Evolutionary conservation across 2,113 vertebrate species (phyloP).

Genomic region (Austrofundulus limnaeus): DNA sequence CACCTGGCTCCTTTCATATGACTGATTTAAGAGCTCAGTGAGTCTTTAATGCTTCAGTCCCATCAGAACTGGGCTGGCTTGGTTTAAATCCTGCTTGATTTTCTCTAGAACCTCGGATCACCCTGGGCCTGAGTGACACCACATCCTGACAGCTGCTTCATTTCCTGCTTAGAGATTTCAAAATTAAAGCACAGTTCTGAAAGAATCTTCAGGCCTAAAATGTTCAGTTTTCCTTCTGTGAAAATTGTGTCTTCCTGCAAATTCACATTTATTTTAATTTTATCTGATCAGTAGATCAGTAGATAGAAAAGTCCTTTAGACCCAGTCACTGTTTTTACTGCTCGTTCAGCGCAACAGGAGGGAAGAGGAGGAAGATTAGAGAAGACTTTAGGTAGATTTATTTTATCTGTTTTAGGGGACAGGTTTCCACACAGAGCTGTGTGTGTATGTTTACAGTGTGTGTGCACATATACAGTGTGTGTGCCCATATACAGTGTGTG

Average conservation of each 20-base stretch:
- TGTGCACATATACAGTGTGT: too few species aligned
- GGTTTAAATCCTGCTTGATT: constrained; percentile 25
- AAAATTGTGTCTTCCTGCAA: too few species aligned
- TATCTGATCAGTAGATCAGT: too few species aligned
- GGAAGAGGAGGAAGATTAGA: not conserved
- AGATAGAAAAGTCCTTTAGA: too few species aligned
- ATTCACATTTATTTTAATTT: too few species aligned
- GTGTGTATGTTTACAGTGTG: not conserved
- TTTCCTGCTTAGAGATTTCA: not conserved
- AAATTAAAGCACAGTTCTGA: not conserved
- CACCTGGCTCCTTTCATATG: constrained; percentile 5
- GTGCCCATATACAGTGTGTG: too few species aligned
- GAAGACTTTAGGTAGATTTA: not conserved
- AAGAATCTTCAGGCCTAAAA: too few species aligned
- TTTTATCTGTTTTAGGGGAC: not conserved
- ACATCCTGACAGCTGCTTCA: not conserved
- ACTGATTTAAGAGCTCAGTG: constrained; percentile 13
- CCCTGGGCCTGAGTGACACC: constrained; percentile 1
- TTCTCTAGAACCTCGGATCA: constrained; percentile 7
- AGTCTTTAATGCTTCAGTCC: not conserved
- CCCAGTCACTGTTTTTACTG: not conserved
- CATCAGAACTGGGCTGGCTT: not conserved
- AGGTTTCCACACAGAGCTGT: not conserved
- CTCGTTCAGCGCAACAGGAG: not conserved
- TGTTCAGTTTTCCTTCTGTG: not conserved